Conservation (phyloP, 2,113 vertebrate species). For the Notothenia rossii region DNA sequence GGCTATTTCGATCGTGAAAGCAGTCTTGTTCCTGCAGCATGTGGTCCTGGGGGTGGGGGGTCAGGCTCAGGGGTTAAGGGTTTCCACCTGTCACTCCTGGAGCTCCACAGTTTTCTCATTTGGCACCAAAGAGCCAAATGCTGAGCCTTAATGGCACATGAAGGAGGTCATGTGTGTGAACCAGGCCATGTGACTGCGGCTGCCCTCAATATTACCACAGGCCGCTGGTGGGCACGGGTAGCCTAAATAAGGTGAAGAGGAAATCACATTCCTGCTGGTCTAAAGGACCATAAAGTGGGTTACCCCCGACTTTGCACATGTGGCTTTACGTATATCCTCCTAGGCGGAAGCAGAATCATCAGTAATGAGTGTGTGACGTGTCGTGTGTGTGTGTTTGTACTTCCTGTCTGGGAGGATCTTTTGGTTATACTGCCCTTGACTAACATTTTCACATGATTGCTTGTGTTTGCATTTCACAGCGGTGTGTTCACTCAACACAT, state of each 20-base stretch:
- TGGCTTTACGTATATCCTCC: conserved; percentile 8
- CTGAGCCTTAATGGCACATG: conserved; percentile 19
- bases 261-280: background rate
- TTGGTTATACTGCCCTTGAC: conserved; percentile 14
- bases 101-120: conserved; percentile 38
- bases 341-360: no score
- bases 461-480: conserved; percentile 59
- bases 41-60: conserved; percentile 30
- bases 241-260: background rate
- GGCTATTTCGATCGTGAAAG: background rate
- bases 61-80: conserved; percentile 40
- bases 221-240: conserved; percentile 26
- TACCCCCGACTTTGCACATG: conserved; percentile 10
- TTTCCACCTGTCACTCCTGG: conserved; percentile 67
- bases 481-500: conserved; percentile 1
- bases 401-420: conserved; percentile 8
- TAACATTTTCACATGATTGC: conserved; percentile 11
- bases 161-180: conserved; percentile 46
- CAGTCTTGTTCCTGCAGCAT: conserved; percentile 21
- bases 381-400: background rate
- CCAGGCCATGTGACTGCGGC: background rate
- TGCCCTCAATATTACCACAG: background rate
- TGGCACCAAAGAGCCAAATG: conserved; percentile 52
- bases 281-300: conserved; percentile 16
- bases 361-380: no score